Evolutionary conservation across 2,113 vertebrate species (phyloP).

Genomic region (Poeciliopsis prolifica): DNA sequence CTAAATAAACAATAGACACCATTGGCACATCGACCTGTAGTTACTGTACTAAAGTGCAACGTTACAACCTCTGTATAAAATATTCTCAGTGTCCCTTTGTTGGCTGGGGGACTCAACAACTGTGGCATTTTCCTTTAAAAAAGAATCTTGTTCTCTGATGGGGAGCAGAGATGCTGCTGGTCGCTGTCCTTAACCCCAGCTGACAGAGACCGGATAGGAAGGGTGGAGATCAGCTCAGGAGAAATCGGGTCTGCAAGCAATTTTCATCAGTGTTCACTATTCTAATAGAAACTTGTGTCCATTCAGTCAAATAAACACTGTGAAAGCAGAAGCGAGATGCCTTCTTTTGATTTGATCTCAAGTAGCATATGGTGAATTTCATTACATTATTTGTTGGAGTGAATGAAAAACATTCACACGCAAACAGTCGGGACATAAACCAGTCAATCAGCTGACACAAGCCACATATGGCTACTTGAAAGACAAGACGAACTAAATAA

Average conservation of each 20-base stretch:
- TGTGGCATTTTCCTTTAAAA: slow-evolving; percentile 56
- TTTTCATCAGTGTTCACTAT: slow-evolving; percentile 54
- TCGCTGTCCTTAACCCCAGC: slow-evolving; percentile 56
- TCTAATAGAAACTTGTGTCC: slow-evolving; percentile 49
- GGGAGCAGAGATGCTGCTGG: slow-evolving; percentile 31
- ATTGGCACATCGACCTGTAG: slow-evolving; percentile 56
- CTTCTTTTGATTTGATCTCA: slow-evolving; percentile 25
- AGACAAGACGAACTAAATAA: slow-evolving; percentile 22
- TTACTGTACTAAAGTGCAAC: slow-evolving; percentile 72
- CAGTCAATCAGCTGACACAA: slow-evolving; percentile 36
- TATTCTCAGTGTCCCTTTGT: slow-evolving; percentile 63
- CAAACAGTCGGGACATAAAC: slow-evolving; percentile 21
- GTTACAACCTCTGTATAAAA: slow-evolving; percentile 67
- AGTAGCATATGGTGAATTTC: slow-evolving; percentile 25
- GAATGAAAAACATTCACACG: slow-evolving; percentile 19
- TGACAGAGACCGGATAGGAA: slow-evolving; percentile 46
- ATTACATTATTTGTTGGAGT: slow-evolving; percentile 41
- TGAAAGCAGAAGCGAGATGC: slow-evolving; percentile 22
- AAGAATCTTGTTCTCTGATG: slow-evolving; percentile 52
- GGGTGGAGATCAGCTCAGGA: slow-evolving; percentile 40
- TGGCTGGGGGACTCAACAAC: slow-evolving; percentile 67
- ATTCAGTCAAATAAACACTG: slow-evolving; percentile 60
- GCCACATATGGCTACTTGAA: slow-evolving; percentile 39
- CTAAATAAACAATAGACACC: slow-evolving; percentile 65
- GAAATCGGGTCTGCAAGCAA: slow-evolving; percentile 60